Conservation (phyloP, 2,113 vertebrate species). For the Charadrius vociferus region DNA sequence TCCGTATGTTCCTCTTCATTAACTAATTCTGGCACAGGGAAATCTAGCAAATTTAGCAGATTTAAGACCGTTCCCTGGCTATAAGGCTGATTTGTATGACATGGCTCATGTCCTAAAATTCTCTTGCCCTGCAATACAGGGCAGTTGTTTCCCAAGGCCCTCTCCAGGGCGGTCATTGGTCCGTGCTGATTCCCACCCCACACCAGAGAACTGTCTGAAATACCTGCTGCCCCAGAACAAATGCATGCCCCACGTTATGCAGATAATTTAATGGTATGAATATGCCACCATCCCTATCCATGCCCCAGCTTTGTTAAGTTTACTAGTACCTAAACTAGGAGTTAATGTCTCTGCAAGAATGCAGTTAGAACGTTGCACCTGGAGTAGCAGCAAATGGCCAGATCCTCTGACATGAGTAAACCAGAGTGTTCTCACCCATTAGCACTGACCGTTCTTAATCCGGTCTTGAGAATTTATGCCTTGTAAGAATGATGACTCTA, state of each 20-base stretch:
- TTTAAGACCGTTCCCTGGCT: background rate
- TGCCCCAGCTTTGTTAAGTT: background rate
- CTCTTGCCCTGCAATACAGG: background rate
- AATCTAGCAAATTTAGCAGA: background rate
- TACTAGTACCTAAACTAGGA: background rate
- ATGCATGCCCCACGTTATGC: accelerated
- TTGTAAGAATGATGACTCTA: background rate
- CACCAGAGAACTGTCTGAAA: background rate
- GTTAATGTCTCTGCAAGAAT: background rate
- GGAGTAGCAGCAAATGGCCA: background rate
- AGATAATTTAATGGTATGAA: background rate
- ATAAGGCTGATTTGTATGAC: background rate
- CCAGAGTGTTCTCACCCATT: background rate
- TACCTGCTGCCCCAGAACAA: background rate
- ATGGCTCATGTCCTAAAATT: background rate
- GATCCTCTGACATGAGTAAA: background rate
- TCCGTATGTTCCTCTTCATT: background rate
- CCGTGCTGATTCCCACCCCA: background rate
- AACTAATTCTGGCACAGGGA: background rate
- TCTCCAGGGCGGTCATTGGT: accelerated
- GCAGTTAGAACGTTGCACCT: background rate
- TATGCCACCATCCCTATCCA: background rate
- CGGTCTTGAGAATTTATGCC: background rate
- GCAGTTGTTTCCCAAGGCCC: background rate
- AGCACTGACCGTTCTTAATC: background rate